phyloP scores from a whole-genome alignment of 2,888 invertebrate genomes.

The Diplolepis rosae region DNA sequence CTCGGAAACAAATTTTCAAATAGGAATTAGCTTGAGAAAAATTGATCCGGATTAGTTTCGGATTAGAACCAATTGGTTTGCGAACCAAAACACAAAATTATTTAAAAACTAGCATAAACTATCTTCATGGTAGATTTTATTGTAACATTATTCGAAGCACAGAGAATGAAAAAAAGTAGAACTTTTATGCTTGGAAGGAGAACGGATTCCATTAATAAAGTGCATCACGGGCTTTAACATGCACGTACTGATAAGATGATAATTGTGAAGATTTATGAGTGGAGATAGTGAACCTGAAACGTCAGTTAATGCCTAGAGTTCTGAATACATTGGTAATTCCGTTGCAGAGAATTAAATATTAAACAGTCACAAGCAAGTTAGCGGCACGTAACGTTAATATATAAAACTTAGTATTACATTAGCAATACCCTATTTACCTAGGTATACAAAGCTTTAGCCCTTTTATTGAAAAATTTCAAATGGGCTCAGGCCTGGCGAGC shows the following conservation, averaged over 20 bases:
- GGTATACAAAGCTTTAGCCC: not conserved
- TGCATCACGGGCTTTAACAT: not conserved
- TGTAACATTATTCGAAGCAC: not conserved
- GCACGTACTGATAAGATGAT: conserved; percentile 32
- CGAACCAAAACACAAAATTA: too few relatives aligned
- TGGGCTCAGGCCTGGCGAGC: too few relatives aligned
- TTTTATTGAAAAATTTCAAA: not conserved
- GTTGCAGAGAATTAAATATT: conserved; percentile 6
- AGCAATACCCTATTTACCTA: not conserved
- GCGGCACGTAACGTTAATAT: not conserved
- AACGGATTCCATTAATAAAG: not conserved
- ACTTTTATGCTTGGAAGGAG: not conserved
- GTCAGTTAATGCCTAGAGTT: conserved; percentile 54
- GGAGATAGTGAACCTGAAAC: conserved; percentile 53
- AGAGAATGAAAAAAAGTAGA: not conserved
- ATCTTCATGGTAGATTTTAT: not conserved
- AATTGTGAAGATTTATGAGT: conserved; percentile 60
- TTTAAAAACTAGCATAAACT: too few relatives aligned
- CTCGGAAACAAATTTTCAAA: too few relatives aligned
- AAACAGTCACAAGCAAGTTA: conserved; percentile 11
- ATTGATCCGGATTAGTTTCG: too few relatives aligned
- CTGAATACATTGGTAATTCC: conserved; percentile 33
- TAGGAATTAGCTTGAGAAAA: too few relatives aligned
- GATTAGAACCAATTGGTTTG: too few relatives aligned
- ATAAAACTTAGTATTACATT: conserved; percentile 11